Percentiles rank a stretch among this genome's conserved stretches.
phyloP scores from a whole-genome alignment of 2,797 vertebrate genomes.

The Anguilla pacifica region DNA sequence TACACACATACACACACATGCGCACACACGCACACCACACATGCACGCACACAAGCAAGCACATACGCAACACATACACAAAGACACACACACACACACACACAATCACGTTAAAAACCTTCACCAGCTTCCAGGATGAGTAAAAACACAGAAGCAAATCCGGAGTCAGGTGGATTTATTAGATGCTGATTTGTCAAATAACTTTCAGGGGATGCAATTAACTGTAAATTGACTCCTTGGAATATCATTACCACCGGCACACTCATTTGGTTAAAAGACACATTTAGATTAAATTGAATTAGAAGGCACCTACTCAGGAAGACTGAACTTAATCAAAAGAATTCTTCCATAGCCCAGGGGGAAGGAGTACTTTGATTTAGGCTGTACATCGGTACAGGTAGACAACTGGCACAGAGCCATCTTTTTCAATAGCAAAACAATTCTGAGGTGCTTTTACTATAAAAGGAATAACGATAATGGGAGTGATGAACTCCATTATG shows the following conservation, averaged over 20 bases:
- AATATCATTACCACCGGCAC: background rate
- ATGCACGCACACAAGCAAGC: background rate
- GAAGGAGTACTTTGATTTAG: background rate
- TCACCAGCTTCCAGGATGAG: background rate
- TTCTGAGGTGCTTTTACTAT: background rate
- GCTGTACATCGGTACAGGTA: background rate
- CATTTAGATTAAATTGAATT: background rate
- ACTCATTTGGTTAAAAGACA: background rate
- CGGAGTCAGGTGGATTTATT: background rate
- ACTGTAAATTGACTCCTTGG: constrained; percentile 1
- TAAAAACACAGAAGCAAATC: background rate
- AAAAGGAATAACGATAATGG: background rate
- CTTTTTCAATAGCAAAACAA: background rate
- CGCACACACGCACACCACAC: background rate
- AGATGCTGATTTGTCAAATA: background rate
- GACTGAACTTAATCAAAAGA: background rate
- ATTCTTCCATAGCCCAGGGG: background rate
- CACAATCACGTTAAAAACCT: background rate
- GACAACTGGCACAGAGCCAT: background rate
- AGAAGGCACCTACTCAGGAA: background rate
- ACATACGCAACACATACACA: constrained; percentile 1
- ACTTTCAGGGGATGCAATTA: background rate
- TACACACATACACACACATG: background rate
- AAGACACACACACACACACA: no score
- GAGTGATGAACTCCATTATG: background rate